Percentiles rank a stretch among this genome's conserved stretches.
Conservation (phyloP, 2,888 invertebrate species). For the Aspidiotus rigidus region DNA sequence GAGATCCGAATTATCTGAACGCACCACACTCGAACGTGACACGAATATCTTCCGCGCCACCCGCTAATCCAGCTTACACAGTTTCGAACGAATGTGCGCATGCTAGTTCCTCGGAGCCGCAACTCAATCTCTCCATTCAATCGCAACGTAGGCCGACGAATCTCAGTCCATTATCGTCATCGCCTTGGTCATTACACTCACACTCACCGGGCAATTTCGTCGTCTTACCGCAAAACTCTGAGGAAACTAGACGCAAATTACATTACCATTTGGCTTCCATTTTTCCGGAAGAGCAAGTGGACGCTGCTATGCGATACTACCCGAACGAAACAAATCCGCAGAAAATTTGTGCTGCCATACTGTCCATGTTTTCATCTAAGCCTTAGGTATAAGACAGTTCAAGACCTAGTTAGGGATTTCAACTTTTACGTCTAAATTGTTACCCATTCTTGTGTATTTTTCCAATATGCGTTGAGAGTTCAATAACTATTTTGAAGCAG, state of each 20-base stretch:
- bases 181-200: slow-evolving; percentile 43
- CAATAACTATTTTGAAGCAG: too few species aligned
- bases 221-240: slow-evolving; percentile 42
- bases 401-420: slow-evolving; percentile 10
- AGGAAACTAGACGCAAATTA: slow-evolving; percentile 64
- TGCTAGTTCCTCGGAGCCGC: slow-evolving; percentile 50
- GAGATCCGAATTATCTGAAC: slow-evolving; percentile 14
- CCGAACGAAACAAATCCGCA: slow-evolving; percentile 85
- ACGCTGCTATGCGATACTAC: slow-evolving; percentile 73
- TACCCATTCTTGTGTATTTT: background rate
- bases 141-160: slow-evolving; percentile 3
- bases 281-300: slow-evolving; percentile 85
- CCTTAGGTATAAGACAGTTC: slow-evolving; percentile 10
- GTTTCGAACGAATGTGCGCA: slow-evolving; percentile 44
- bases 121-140: slow-evolving; percentile 48
- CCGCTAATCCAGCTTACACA: slow-evolving; percentile 39
- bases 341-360: slow-evolving; percentile 76
- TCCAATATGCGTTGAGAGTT: background rate
- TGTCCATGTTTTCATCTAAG: slow-evolving; percentile 50
- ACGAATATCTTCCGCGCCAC: slow-evolving; percentile 65
- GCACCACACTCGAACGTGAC: slow-evolving; percentile 48
- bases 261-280: slow-evolving; percentile 84
- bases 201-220: slow-evolving; percentile 35
- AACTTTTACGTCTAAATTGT: slow-evolving; percentile 7
- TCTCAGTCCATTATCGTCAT: slow-evolving; percentile 44